Percentiles rank a stretch among this genome's conserved stretches.
These are phyloP conservation scores for Dendroctonus valens DNA, from an alignment of 1,140 invertebrate genomes.

Conservation along the genomic window DNA sequence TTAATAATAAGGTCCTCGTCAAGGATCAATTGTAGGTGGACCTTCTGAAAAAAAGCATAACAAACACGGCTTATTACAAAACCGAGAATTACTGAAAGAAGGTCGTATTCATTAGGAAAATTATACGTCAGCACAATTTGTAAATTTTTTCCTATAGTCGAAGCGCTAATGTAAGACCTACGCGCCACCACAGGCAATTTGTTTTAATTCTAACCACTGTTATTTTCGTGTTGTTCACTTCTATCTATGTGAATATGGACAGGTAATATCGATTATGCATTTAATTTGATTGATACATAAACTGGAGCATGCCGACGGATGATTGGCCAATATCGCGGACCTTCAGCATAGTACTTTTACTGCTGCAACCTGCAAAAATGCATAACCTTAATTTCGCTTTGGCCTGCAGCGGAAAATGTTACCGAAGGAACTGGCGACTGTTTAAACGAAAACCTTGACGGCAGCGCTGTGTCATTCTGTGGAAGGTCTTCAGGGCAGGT, in stretches of 20 bases:
- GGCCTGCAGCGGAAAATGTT: background rate
- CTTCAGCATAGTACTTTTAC: background rate
- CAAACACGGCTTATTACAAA: too few relatives aligned
- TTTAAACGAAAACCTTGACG: too few relatives aligned
- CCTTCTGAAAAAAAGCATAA: background rate
- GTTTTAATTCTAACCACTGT: slow-evolving; percentile 8
- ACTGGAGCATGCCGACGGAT: background rate
- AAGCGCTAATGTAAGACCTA: too few relatives aligned
- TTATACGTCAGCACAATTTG: too few relatives aligned
- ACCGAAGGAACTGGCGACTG: background rate
- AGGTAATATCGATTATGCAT: slow-evolving; percentile 2
- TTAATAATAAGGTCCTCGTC: too few relatives aligned
- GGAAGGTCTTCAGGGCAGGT: too few relatives aligned
- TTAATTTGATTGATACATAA: slow-evolving; percentile 1
- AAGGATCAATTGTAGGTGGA: too few relatives aligned
- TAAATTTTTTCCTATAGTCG: too few relatives aligned
- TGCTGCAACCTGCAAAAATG: background rate
- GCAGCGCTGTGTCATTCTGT: too few relatives aligned
- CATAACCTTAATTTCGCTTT: slow-evolving; percentile 4
- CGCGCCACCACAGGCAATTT: background rate
- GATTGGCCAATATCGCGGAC: slow-evolving; percentile 1
- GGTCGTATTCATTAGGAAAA: too few relatives aligned
- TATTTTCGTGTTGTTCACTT: slow-evolving; percentile 11
- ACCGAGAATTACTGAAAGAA: too few relatives aligned
- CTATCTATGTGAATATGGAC: background rate